Base-by-base conservation (phyloP, 2,797 vertebrate genomes). In the Sebastiscus tertius region DNA sequence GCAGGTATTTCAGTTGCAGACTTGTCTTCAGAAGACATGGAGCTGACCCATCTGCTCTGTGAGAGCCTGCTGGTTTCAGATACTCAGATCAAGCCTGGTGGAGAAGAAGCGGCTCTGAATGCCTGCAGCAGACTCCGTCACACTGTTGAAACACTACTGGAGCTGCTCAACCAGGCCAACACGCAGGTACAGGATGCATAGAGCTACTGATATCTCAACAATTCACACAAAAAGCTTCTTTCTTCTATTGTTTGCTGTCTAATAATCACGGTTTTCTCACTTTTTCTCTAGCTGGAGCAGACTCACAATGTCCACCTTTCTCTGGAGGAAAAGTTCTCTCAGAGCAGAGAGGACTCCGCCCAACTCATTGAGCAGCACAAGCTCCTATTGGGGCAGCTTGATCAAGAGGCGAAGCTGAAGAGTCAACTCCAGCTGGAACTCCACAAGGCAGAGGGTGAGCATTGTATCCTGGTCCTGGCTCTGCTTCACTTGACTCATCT, bases 391-490 rank as follows among this genome's bases (percentile, higher is more conserved):
- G 95, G 96, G 61, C 96, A 96, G 75, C 93, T 99, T 22, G 95
- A 95, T 1, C 93, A 97, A 77, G 97, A 98, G 85, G 95, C 94
- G 0, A 89, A 94, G 24, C 89, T 92, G 39, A 97, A 97, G 93
- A 95, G 93, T 29, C 91, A 93, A 8, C 96, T 99, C 59, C 94
- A 94, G 8, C 87, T 98, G 27, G 95, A 99, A 72, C 96, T 99
- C 24, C 98, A 99, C 88, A 98, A 97, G 88, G 94, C 97, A 1
- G 96, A 97, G 80, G 98, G 99, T 99, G 88, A 95, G 96, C 16
- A 5, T 34, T 29, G 4, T 3, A 16, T 26, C 39, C 33, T 49
- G 8, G 7, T 33, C 20, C 18, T 81, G 27, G 26, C 22, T 39
- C 9, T 31, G 24, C 34, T 46, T 79, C 55, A 58, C 22, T 67